Conservation (phyloP, 2,888 invertebrate genomes). For the Limnephilus marmoratus region DNA sequence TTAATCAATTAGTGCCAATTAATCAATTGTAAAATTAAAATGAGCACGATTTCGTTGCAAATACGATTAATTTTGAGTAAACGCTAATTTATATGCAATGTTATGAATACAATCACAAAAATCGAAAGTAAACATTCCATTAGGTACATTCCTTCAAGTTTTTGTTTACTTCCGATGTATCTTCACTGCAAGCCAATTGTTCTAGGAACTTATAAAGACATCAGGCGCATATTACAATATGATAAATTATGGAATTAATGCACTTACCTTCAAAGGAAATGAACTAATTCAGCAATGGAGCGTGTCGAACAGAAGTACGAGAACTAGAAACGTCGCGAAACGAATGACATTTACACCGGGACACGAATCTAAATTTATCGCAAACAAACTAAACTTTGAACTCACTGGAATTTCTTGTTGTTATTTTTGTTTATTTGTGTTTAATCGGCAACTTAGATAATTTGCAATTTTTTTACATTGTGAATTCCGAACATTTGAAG, state of each 20-base stretch:
- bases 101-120: background rate
- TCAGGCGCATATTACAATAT: background rate
- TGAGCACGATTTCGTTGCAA: background rate
- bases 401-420: background rate
- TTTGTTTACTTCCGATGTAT: background rate
- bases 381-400: slow-evolving; percentile 23
- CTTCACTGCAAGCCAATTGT: background rate
- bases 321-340: background rate
- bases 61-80: background rate
- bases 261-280: background rate
- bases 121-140: background rate
- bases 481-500: slow-evolving; percentile 21
- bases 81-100: background rate
- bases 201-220: background rate
- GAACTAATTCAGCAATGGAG: slow-evolving; percentile 34
- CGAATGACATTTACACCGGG: slow-evolving; percentile 2
- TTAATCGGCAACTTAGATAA: background rate
- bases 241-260: background rate
- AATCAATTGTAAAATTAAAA: background rate
- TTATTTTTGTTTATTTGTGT: background rate
- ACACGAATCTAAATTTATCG: background rate
- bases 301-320: background rate
- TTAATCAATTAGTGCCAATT: background rate
- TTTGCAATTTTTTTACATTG: background rate
- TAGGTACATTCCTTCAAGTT: background rate